Base-by-base conservation (phyloP, 2,888 invertebrate genomes). In the Scaptomyza polygonia region DNA sequence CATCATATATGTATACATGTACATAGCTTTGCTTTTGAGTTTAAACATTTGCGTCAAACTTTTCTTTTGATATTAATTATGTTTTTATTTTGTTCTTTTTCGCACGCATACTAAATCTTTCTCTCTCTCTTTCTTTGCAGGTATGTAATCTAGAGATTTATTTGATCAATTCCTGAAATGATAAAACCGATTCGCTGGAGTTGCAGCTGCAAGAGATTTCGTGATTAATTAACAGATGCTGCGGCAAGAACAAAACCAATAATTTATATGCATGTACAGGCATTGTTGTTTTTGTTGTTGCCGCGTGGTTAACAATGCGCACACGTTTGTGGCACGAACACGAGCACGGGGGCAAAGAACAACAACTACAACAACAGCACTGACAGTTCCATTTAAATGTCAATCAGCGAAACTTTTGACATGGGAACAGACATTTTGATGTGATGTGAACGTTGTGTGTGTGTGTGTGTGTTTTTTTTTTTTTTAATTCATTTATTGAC, bases 361-460 rank as follows among this genome's bases (percentile, higher is more conserved):
- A 36, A 55, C 54, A 48, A 43, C 56, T 27, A 52, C 47, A 48
- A 72, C 70, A 53, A 72, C 49, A 45, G 16, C 72, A 81, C 70
- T 72, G 81, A 81, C 75, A 81, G 79, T 78, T 78, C 76, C 79
- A 79, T 79, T 84, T 84, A 84, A 84, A 81, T 81, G 83, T 84
- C 83, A 84, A 85, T 84, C 84, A 74, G 71, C 70, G 47, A 70
- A 66, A 81, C 67, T 74, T 63, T 63, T 82, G 73, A 85, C 77
- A 70, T 67, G 65, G 52, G 59, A 27, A 44, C 67, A 44, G 67
- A 65, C 67, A 51, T 61, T 56, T 49, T 72, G 56, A 59, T 47
- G 49, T 45, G 52, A 21, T 68, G 36, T 18, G 32, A n/a, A 11
- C 34, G 42, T 11, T 16, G 32, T 45, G 48, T 48, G 36, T 36